phyloP scores from a whole-genome alignment of 2,113 vertebrate genomes.

The Prolemur simus region DNA sequence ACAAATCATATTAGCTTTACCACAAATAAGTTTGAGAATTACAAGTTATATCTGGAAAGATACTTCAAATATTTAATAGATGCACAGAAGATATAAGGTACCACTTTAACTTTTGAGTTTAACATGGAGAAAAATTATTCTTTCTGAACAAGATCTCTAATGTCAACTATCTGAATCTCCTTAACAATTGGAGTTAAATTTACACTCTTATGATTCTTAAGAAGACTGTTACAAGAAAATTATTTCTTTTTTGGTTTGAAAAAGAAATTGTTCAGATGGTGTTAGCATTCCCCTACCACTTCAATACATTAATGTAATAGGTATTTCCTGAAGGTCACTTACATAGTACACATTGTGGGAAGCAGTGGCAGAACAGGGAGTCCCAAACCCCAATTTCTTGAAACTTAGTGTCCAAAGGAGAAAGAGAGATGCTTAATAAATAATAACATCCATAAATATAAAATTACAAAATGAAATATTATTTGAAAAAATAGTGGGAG shows the following conservation, averaged over 20 bases:
- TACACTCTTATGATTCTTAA: background rate
- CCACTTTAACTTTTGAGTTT: background rate
- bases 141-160: background rate
- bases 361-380: background rate
- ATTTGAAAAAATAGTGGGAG: background rate
- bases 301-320: background rate
- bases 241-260: background rate
- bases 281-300: background rate
- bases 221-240: background rate
- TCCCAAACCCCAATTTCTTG: background rate
- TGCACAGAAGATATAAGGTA: background rate
- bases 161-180: background rate
- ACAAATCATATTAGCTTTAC: background rate
- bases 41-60: background rate
- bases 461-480: background rate
- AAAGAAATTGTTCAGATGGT: background rate
- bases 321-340: background rate
- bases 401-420: background rate
- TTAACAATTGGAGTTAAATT: background rate
- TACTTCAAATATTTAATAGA: background rate
- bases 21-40: background rate
- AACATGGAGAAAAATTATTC: background rate
- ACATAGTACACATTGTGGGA: accelerated
- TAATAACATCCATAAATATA: background rate
- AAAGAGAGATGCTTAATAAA: background rate